Evolutionary conservation across 1,140 invertebrate genomes (phyloP).

Genomic region (Pteromalus puparum): DNA sequence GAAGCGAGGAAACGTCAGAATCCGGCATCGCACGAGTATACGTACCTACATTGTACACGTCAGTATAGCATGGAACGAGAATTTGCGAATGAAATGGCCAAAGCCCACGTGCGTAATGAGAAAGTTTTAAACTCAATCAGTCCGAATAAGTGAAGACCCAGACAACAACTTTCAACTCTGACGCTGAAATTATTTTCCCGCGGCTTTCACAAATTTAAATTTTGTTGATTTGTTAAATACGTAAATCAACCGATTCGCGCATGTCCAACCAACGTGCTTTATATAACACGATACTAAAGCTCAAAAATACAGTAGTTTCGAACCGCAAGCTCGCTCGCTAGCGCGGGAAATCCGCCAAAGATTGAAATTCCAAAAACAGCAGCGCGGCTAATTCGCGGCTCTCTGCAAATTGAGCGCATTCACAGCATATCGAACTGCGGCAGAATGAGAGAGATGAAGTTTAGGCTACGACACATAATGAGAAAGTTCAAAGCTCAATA

Average conservation of each 20-base stretch:
- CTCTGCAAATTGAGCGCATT: not conserved
- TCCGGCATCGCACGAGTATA: not conserved
- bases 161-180: too few relatives aligned
- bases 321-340: too few relatives aligned
- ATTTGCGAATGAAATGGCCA: not conserved
- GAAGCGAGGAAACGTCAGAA: not conserved
- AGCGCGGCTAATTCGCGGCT: not conserved
- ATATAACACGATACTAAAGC: too few relatives aligned
- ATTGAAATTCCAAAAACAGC: not conserved
- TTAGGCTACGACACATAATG: not conserved
- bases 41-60: not conserved
- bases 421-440: not conserved
- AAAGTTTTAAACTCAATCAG: slow-evolving; percentile 23
- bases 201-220: too few relatives aligned
- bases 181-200: too few relatives aligned
- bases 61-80: not conserved
- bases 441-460: not conserved
- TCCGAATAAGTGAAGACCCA: too few relatives aligned
- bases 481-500: slow-evolving; percentile 18
- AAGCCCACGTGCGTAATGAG: not conserved
- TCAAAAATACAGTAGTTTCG: too few relatives aligned
- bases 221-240: too few relatives aligned
- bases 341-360: not conserved
- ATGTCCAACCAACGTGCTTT: too few relatives aligned
- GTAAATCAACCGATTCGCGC: too few relatives aligned